These are phyloP conservation scores for Galaxias olidus DNA, from an alignment of 2,797 vertebrate species.

Conservation along the genomic window DNA sequence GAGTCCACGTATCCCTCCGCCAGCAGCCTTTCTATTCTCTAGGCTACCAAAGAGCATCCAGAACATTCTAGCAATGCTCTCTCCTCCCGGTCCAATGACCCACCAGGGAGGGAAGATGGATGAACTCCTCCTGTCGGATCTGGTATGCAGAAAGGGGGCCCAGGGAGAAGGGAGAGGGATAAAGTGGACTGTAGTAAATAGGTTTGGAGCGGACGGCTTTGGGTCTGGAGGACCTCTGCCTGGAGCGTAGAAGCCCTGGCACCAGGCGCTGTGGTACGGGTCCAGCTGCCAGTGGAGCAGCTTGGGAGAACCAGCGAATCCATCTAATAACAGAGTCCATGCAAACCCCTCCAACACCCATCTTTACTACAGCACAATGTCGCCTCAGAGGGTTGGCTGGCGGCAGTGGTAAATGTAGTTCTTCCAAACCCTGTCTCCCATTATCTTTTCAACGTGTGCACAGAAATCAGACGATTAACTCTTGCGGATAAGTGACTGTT, in stretches of 20 bases:
- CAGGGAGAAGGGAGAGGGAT: constrained; percentile 23
- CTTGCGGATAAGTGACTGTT: not conserved
- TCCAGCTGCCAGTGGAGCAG: constrained; percentile 35
- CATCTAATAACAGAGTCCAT: constrained; percentile 16
- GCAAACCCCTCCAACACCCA: constrained; percentile 11
- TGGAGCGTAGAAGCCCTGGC: constrained; percentile 42
- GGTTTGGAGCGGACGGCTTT: constrained; percentile 43
- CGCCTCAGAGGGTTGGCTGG: constrained; percentile 9
- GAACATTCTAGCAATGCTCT: constrained; percentile 22
- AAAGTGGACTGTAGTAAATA: constrained; percentile 35
- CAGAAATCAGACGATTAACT: not conserved
- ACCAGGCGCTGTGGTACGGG: constrained; percentile 40
- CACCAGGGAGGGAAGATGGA: constrained; percentile 41
- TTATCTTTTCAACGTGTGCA: too few species aligned
- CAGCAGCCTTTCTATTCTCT: too few species aligned
- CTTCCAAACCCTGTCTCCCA: constrained; percentile 9
- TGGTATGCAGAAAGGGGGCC: constrained; percentile 39
- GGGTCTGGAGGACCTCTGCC: constrained; percentile 39
- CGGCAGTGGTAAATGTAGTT: not conserved
- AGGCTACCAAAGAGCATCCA: constrained; percentile 13
- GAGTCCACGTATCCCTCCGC: too few species aligned
- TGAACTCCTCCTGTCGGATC: constrained; percentile 33
- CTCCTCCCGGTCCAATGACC: constrained; percentile 30
- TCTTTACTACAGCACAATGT: constrained; percentile 10
- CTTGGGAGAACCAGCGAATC: constrained; percentile 31